A percentile compares a stretch with the other conserved stretches of the same genome.
Conservation (phyloP, 2,797 vertebrate genomes). For the Etheostoma perlongum region DNA sequence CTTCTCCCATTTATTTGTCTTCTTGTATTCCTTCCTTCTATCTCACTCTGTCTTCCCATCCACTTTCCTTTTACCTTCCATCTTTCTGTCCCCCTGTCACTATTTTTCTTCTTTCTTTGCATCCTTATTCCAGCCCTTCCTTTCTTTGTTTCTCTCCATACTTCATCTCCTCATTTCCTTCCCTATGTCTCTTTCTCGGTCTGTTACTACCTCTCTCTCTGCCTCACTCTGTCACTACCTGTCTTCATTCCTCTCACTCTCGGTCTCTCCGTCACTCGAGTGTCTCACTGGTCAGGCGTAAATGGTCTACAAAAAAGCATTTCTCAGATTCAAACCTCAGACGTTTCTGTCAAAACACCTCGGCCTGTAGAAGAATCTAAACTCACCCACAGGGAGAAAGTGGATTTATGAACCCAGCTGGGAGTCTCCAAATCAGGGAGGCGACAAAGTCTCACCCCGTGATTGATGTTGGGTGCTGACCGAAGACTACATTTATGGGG, state of each 20-base stretch:
- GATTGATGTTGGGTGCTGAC: slow-evolving; percentile 27
- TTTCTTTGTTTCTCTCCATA: not conserved
- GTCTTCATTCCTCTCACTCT: slow-evolving; percentile 5
- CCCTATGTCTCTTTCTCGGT: not conserved
- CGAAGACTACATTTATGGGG: not conserved
- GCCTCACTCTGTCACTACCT: not conserved
- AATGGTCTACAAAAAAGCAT: slow-evolving; percentile 22
- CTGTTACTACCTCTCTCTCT: not conserved
- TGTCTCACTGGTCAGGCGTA: slow-evolving; percentile 15
- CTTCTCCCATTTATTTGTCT: not conserved
- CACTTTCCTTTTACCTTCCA: no score
- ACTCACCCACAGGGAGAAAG: slow-evolving; percentile 13
- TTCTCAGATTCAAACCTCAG: slow-evolving; percentile 25
- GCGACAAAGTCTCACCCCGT: slow-evolving; percentile 30
- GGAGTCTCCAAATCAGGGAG: slow-evolving; percentile 23
- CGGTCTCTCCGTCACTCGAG: not conserved
- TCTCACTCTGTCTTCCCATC: not conserved
- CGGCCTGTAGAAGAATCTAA: slow-evolving; percentile 1
- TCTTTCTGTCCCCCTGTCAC: no score
- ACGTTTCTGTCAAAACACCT: slow-evolving; percentile 21
- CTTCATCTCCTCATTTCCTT: not conserved
- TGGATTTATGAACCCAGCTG: slow-evolving; percentile 31
- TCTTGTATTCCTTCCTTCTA: not conserved
- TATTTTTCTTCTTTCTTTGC: not conserved
- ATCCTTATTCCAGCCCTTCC: not conserved